Evolutionary conservation across 2,797 vertebrate species (phyloP).

Genomic region (Hoplostethus atlanticus): DNA sequence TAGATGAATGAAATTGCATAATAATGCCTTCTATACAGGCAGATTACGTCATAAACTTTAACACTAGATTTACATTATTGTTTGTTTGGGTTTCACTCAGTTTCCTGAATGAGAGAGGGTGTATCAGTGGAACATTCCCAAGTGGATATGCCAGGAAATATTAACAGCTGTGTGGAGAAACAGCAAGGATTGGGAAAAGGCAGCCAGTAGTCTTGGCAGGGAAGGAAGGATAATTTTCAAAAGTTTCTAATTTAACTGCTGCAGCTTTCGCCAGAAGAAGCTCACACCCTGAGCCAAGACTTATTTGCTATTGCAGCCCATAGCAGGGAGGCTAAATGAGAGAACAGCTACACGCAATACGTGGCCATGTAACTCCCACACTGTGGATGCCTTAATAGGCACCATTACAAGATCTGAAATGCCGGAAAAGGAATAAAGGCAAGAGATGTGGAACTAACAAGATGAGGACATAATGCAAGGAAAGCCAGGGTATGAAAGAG

Average conservation of each 20-base stretch:
- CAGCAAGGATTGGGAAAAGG: slow-evolving; percentile 22
- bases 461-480: slow-evolving; percentile 59
- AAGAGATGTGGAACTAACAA: slow-evolving; percentile 73
- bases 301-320: slow-evolving; percentile 42
- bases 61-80: slow-evolving; percentile 20
- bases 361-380: slow-evolving; percentile 28
- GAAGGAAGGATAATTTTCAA: slow-evolving; percentile 52
- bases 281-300: slow-evolving; percentile 59
- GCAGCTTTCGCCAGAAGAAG: slow-evolving; percentile 50
- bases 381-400: slow-evolving; percentile 48
- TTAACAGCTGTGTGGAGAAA: slow-evolving; percentile 45
- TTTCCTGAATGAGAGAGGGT: slow-evolving; percentile 44
- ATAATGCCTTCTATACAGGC: slow-evolving; percentile 10
- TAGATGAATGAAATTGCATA: slow-evolving; percentile 14
- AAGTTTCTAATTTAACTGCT: slow-evolving; percentile 67
- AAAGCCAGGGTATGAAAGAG: slow-evolving; percentile 50
- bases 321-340: slow-evolving; percentile 37
- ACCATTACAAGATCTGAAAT: slow-evolving; percentile 61
- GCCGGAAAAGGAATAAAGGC: slow-evolving; percentile 56
- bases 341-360: slow-evolving; percentile 41
- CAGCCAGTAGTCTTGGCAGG: slow-evolving; percentile 67
- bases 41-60: slow-evolving; percentile 25
- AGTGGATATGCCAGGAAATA: slow-evolving; percentile 28
- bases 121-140: slow-evolving; percentile 28
- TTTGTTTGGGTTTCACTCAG: slow-evolving; percentile 46